phyloP scores from a whole-genome alignment of 2,113 vertebrate genomes.

The Camelus bactrianus region DNA sequence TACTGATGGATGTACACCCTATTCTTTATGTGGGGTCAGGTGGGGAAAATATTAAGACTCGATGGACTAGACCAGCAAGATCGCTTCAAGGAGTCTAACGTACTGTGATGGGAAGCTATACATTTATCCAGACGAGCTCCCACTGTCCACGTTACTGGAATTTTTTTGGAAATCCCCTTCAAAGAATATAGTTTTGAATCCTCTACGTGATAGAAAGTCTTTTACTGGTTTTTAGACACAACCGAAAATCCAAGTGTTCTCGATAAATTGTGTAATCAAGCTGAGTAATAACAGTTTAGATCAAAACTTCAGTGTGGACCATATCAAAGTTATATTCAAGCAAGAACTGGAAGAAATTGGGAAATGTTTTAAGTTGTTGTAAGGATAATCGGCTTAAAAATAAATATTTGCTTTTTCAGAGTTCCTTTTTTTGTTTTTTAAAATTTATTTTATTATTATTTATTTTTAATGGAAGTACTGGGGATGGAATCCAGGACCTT shows the following conservation, averaged over 20 bases:
- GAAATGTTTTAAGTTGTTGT: constrained; percentile 32
- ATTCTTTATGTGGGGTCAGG: not conserved
- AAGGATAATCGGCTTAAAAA: constrained; percentile 9
- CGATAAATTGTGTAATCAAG: constrained; percentile 6
- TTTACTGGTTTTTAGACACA: constrained; percentile 25
- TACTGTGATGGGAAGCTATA: not conserved
- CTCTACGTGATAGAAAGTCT: not conserved
- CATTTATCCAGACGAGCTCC: not conserved
- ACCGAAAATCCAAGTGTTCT: constrained; percentile 21
- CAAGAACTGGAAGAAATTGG: constrained; percentile 3
- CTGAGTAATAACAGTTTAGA: constrained; percentile 38
- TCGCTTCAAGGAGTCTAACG: not conserved
- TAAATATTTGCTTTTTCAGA: constrained; percentile 12
- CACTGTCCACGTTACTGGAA: not conserved
- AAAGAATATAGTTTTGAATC: constrained; percentile 56
- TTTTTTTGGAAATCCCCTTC: not conserved
- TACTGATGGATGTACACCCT: not conserved
- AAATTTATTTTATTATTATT: not conserved
- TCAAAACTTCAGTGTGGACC: constrained; percentile 14
- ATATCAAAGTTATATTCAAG: constrained; percentile 7
- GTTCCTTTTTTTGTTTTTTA: not conserved
- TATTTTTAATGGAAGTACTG: no score
- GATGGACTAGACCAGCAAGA: not conserved
- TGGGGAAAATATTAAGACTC: not conserved
- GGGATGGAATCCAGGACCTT: no score